Evolutionary conservation across 2,797 vertebrate species (phyloP).

Genomic region (Cuculus canorus): DNA sequence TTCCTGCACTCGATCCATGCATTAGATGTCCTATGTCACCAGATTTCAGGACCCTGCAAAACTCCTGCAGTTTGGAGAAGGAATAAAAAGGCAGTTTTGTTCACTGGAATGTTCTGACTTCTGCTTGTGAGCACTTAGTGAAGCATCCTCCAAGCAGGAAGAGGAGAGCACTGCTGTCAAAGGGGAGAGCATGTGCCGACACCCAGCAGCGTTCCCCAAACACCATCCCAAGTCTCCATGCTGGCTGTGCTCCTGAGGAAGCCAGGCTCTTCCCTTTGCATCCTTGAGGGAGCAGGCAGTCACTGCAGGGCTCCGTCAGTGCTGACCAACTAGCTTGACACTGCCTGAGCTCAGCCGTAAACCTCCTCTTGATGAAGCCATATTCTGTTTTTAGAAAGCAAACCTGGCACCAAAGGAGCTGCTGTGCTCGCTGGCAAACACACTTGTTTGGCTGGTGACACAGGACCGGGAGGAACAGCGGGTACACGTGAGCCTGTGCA

Average conservation of each 20-base stretch:
- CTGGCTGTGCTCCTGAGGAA: neutral
- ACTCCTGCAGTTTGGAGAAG: neutral
- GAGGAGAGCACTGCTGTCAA: neutral
- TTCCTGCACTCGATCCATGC: neutral
- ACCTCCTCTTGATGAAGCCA: neutral
- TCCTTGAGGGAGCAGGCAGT: neutral
- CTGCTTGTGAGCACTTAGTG: neutral
- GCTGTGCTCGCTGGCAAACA: neutral
- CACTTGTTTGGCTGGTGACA: no score
- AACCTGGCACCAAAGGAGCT: neutral
- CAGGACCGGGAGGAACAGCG: no score
- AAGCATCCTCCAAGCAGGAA: neutral
- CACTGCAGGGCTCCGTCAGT: neutral
- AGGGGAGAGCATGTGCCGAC: neutral
- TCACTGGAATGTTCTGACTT: neutral
- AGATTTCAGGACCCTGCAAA: neutral
- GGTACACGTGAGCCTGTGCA: no score
- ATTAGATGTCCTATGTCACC: neutral
- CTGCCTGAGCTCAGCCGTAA: neutral
- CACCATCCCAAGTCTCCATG: accelerated
- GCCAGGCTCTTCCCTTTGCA: neutral
- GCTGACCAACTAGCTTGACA: neutral
- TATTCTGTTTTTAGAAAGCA: neutral
- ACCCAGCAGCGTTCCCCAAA: neutral
- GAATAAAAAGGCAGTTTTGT: neutral